Evolutionary conservation across 2,797 vertebrate genomes (phyloP).

Genomic region (Notoglanidium macrostoma): DNA sequence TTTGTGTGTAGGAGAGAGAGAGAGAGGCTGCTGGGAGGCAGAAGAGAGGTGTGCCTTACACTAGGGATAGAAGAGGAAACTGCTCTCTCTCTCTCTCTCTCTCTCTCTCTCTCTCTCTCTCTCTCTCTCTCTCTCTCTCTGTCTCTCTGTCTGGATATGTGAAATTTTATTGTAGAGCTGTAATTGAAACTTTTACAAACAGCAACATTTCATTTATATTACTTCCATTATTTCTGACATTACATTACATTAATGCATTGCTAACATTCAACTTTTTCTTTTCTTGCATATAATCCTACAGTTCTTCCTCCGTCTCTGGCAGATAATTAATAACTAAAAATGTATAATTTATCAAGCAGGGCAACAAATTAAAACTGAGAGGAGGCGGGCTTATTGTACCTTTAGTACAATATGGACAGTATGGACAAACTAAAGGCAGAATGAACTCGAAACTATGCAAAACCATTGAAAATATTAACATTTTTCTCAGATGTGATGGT

Average conservation of each 20-base stretch:
- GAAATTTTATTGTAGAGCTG: no score
- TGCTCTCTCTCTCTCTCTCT: background rate
- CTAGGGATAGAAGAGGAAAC: background rate
- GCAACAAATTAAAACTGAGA: background rate
- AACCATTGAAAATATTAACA: background rate
- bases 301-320: background rate
- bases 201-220: no score
- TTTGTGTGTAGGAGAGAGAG: background rate
- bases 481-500: background rate
- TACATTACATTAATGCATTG: background rate
- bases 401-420: background rate
- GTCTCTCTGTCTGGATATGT: background rate
- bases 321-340: background rate
- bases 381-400: background rate
- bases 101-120: background rate
- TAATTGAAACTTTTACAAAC: no score
- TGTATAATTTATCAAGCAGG: background rate
- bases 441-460: background rate
- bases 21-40: slow-evolving; percentile 15
- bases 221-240: background rate
- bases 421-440: background rate
- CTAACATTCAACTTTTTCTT: background rate
- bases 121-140: background rate
- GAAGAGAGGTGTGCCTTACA: background rate
- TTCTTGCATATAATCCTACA: background rate